Percentiles rank a stretch among this genome's conserved stretches.
Conservation (phyloP, 2,888 invertebrate species). For the Coecobrya sp. region DNA sequence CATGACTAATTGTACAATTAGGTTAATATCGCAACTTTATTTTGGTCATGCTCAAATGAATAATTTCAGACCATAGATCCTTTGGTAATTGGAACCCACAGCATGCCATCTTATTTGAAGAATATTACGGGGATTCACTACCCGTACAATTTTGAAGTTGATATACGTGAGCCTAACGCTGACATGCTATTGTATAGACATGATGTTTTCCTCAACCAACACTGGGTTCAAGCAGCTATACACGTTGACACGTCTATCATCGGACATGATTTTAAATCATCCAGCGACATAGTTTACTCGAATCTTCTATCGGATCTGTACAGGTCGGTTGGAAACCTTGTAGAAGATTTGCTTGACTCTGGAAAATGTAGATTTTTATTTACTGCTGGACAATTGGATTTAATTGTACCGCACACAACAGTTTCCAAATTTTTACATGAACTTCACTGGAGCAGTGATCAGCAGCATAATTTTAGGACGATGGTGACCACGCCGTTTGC, state of each 20-base stretch:
- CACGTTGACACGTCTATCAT: constrained; percentile 87
- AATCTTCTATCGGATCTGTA: constrained; percentile 93
- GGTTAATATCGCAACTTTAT: too few species aligned
- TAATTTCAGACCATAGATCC: constrained; percentile 74
- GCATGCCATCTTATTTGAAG: constrained; percentile 67
- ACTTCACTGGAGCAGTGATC: constrained; percentile 91
- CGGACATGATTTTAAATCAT: constrained; percentile 82
- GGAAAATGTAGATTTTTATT: constrained; percentile 91
- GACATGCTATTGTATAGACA: constrained; percentile 16
- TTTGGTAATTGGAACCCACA: constrained; percentile 53
- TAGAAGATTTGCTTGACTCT: constrained; percentile 90
- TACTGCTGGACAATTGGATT: constrained; percentile 97
- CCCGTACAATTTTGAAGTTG: constrained; percentile 56
- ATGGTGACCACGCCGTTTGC: constrained; percentile 88
- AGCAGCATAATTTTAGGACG: constrained; percentile 90
- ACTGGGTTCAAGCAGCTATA: constrained; percentile 86
- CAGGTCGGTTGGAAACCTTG: constrained; percentile 93
- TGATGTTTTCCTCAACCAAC: constrained; percentile 65
- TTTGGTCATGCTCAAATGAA: too few species aligned
- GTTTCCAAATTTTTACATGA: constrained; percentile 93
- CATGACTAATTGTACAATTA: too few species aligned
- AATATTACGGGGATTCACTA: constrained; percentile 78
- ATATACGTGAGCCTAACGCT: background rate
- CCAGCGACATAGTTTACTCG: constrained; percentile 90
- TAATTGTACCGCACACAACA: constrained; percentile 95